Percentiles rank a stretch among this genome's conserved stretches.
phyloP scores from a whole-genome alignment of 2,797 vertebrate genomes.

The Lagothrix lagotricha region DNA sequence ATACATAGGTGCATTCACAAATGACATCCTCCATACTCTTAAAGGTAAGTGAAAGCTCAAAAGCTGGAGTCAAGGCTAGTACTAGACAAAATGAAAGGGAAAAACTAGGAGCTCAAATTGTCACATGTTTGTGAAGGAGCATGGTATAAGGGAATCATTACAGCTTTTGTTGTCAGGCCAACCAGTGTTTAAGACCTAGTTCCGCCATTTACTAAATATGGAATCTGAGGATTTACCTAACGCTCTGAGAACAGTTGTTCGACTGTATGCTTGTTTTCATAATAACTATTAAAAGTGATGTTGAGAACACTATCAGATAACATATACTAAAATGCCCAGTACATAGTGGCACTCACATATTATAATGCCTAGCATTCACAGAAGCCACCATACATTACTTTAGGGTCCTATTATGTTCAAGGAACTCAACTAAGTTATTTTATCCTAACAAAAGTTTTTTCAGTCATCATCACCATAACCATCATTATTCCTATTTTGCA shows the following conservation, averaged over 20 bases:
- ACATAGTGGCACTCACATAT: background rate
- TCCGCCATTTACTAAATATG: background rate
- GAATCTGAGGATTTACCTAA: background rate
- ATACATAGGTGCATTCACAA: background rate
- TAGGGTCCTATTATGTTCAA: background rate
- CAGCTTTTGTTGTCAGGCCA: background rate
- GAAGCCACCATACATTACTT: background rate
- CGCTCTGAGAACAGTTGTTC: background rate
- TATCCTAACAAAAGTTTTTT: background rate
- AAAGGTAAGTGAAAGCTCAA: background rate
- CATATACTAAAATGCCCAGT: background rate
- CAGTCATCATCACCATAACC: background rate
- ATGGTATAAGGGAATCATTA: background rate
- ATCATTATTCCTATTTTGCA: background rate
- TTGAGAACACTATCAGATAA: background rate
- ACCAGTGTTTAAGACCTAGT: background rate
- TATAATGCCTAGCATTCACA: background rate
- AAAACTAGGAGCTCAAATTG: background rate
- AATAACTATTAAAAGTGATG: background rate
- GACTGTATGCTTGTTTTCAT: background rate
- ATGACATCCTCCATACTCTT: background rate
- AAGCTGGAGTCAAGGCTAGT: background rate
- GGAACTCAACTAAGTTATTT: background rate
- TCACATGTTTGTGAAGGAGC: background rate
- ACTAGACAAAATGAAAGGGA: background rate